A percentile compares a stretch with the other conserved stretches of the same genome.
phyloP scores from a whole-genome alignment of 1,140 invertebrate genomes.

The Nasonia giraulti region DNA sequence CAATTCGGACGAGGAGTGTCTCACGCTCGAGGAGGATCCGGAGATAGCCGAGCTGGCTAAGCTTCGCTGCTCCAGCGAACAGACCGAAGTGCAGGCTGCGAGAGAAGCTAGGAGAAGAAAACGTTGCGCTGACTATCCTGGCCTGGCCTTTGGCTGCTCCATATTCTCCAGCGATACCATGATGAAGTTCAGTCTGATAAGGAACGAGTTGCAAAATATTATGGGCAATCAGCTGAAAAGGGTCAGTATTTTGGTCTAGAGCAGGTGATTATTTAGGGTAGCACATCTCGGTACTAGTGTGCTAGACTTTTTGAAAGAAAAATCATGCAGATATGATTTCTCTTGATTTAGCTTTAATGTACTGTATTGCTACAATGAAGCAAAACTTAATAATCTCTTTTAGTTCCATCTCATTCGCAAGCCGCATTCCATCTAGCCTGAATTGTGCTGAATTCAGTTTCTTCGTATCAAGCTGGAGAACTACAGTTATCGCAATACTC shows the following conservation, averaged over 20 bases:
- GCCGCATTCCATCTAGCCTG: neutral
- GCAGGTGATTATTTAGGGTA: slow-evolving; percentile 27
- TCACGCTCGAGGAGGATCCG: slow-evolving; percentile 79
- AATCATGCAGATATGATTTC: too few relatives aligned
- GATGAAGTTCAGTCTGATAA: slow-evolving; percentile 98
- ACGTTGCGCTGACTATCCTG: slow-evolving; percentile 92
- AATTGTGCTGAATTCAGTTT: neutral
- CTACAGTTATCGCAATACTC: neutral
- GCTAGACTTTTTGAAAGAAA: neutral
- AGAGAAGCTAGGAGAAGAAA: slow-evolving; percentile 84
- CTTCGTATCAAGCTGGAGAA: neutral
- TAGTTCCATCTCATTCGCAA: neutral
- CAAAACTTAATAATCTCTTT: too few relatives aligned
- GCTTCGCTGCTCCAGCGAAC: slow-evolving; percentile 89
- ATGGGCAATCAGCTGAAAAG: slow-evolving; percentile 96
- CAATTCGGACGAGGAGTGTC: slow-evolving; percentile 71
- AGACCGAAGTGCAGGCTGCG: slow-evolving; percentile 90
- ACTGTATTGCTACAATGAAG: too few relatives aligned
- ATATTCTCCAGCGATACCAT: slow-evolving; percentile 97
- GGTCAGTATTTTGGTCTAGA: slow-evolving; percentile 81
- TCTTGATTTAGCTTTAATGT: neutral
- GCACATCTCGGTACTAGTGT: neutral
- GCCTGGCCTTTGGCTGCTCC: slow-evolving; percentile 90
- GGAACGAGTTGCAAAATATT: slow-evolving; percentile 97
- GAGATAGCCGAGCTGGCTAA: slow-evolving; percentile 86